Base-by-base conservation (phyloP, 2,888 invertebrate species). In the Deroplatys truncata region DNA sequence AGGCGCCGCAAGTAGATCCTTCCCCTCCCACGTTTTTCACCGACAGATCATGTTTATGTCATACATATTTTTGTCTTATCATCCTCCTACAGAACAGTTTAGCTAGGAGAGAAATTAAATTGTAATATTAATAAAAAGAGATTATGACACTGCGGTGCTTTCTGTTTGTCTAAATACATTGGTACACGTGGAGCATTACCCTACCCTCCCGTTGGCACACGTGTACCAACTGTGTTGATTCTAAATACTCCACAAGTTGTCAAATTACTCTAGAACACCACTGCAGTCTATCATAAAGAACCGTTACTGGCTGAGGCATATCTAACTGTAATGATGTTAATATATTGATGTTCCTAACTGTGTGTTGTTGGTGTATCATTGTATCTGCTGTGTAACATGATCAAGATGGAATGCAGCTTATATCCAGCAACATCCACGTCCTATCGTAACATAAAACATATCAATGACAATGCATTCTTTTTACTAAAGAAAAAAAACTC, bases 301-400 rank as follows among this genome's bases (percentile, higher is more conserved):
- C 13, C 84, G 86, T 89, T 89, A 89, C 89, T 89, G 89, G 89
- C 89, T 89, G 89, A 89, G 89, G 89, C 89, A 89, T 29, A 72
- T 56, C 56, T 7, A 29, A 20, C 25, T 10, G 25, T 86, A 82
- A 29, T 16, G 82, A 82, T 29, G 25, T 20, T 72, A 72, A 72
- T 72, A 72, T 72, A 16, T 86, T 86, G 72, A 85, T 85, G 86
- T 86, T 86, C 86, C 86, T 86, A 86, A 86, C 43, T 86, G 86
- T 86, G 85, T 85, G 20, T 72, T 72, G 56, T 72, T 72, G 25
- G 56, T 72, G 56, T 72, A 16, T 72, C 9, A 72, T 20, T 72
- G 56, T 72, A 20, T 49, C 15, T 49, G 49, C 49, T 49, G 49
- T 2, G 31, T 49, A 56, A 56, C 56, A 56, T 35, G 35, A 35